Base-by-base conservation (phyloP, 2,113 vertebrate genomes). In the Urocynchramus pylzowi region DNA sequence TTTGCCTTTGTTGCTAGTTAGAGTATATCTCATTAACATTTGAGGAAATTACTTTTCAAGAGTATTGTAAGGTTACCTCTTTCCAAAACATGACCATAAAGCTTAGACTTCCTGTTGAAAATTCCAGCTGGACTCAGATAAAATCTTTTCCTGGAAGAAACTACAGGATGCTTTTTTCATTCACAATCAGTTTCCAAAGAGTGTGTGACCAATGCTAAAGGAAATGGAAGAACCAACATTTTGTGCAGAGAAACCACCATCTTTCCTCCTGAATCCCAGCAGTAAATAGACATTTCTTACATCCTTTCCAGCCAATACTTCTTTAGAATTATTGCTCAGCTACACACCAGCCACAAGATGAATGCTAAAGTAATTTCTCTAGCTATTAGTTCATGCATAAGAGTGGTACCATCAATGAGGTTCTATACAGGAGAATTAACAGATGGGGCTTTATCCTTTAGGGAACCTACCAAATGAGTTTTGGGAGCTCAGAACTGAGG, bases 31-130 rank as follows among this genome's bases (percentile, higher is more conserved):
- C 77, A 81, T 74, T 64, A 87, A 33, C 52, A 49, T 71, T 88
- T 71, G 52, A 92, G 94, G 56, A 95, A 92, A 74, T 77, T 10
- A 64, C 33, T 92, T 90, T 85, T 80, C 61, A 85, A 70, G 79
- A 77, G 33, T 53, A 67, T 28, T 95, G 33, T 57, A 67, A 84
- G 23, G 35, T 75, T 89, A 60, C 84, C 17, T 54, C 54, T 84
- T 95, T 78, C 69, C 39, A 95, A 84, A 93, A 42, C 42, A 73
- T n/a, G 22, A 28, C 77, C 15, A 8, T 76, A 75, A 91, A 84
- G 31, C 44, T 47, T 37, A 24, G 22, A 50, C 47, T 84, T 92
- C 87, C 80, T 84, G 27, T 82, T 82, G 56, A 74, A 95, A 92
- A 79, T 90, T 52, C 67, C 82, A 80, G 28, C 22, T 93, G 84